Conservation (phyloP, 2,888 invertebrate genomes). For the Biston betularia region DNA sequence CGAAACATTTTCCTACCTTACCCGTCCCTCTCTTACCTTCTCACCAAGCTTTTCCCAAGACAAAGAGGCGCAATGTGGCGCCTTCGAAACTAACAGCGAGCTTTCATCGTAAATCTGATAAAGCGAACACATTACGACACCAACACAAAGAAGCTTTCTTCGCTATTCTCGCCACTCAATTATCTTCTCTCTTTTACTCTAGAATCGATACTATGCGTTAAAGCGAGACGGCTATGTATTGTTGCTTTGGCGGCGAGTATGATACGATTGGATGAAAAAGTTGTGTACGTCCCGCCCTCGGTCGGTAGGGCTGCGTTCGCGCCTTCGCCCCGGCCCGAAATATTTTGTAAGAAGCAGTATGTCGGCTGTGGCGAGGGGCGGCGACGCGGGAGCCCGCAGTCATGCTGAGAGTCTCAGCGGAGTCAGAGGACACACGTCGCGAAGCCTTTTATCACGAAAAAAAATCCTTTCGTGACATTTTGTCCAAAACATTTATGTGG, state of each 20-base stretch:
- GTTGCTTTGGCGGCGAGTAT: constrained; percentile 46
- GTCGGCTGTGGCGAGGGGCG: constrained; percentile 81
- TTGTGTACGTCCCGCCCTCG: constrained; percentile 75
- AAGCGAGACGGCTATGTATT: constrained; percentile 60
- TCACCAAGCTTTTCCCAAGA: constrained; percentile 44
- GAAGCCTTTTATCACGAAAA: constrained; percentile 76
- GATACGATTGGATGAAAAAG: constrained; percentile 79
- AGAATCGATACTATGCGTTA: constrained; percentile 30
- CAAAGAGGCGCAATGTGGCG: constrained; percentile 65
- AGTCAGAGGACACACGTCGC: constrained; percentile 82
- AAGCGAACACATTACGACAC: constrained; percentile 82
- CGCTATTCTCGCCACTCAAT: constrained; percentile 58
- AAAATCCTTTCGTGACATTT: constrained; percentile 75
- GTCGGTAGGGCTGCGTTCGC: constrained; percentile 76
- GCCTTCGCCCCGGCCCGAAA: constrained; percentile 70
- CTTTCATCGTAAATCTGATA: constrained; percentile 86
- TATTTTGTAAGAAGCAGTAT: constrained; percentile 82
- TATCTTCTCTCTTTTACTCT: constrained; percentile 54
- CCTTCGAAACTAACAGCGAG: constrained; percentile 81
- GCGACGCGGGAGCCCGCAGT: constrained; percentile 85
- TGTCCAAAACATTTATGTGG: constrained; percentile 69
- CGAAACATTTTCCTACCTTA: constrained; percentile 76
- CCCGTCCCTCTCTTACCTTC: constrained; percentile 60
- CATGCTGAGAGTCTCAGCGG: constrained; percentile 85
- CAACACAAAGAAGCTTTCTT: constrained; percentile 82